Percentiles rank a stretch among this genome's conserved stretches.
phyloP scores from a whole-genome alignment of 2,113 vertebrate species.

The Cryptomyrus ogoouensis region DNA sequence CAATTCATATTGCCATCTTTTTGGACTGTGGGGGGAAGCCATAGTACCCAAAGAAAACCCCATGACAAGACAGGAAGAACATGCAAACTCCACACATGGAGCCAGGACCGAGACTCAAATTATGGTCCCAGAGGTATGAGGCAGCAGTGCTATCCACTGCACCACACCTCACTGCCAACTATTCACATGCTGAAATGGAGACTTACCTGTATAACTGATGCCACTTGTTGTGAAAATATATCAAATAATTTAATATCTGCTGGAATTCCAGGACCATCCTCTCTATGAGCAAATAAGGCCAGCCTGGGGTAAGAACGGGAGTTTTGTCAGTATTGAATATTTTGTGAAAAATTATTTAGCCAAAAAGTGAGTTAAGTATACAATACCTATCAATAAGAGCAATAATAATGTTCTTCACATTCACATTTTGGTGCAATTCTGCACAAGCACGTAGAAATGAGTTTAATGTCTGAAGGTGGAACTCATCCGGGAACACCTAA shows the following conservation, averaged over 20 bases:
- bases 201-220: slow-evolving; percentile 92
- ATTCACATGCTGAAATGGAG: not conserved
- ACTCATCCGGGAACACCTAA: slow-evolving; percentile 97
- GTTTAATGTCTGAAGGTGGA: slow-evolving; percentile 95
- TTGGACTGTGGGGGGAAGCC: not conserved
- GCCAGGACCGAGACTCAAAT: not conserved
- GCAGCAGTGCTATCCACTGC: not conserved
- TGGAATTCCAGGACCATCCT: slow-evolving; percentile 95
- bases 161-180: not conserved
- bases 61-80: not conserved
- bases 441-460: slow-evolving; percentile 94
- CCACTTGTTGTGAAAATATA: slow-evolving; percentile 97
- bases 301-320: slow-evolving; percentile 52
- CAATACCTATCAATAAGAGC: slow-evolving; percentile 93
- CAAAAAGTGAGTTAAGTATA: not conserved
- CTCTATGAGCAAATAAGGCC: slow-evolving; percentile 94
- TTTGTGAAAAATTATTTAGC: not conserved
- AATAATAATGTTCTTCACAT: slow-evolving; percentile 99
- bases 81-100: not conserved
- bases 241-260: slow-evolving; percentile 96
- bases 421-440: slow-evolving; percentile 96
- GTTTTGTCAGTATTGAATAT: not conserved
- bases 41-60: not conserved
- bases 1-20: not conserved
- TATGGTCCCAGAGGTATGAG: not conserved